Evolutionary conservation across 2,888 invertebrate species (phyloP), one percentile per base, ranked within the genome.

Genomic region (Cylloceria caligata): DNA sequence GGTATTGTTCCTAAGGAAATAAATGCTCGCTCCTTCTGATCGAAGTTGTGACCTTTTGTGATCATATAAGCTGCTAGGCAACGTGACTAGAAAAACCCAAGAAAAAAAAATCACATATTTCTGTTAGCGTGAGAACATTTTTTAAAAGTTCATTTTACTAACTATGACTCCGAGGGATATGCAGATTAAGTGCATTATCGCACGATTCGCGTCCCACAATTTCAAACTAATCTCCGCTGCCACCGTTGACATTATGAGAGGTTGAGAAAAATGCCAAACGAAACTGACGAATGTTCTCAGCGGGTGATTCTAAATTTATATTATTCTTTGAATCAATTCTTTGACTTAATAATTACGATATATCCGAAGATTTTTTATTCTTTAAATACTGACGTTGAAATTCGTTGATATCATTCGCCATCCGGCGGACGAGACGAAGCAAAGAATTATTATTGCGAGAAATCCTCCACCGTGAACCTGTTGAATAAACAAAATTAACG

Each of bases 181-280:
- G 77, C 83, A 83, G 93, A 92, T 82, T 91, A 86, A 57, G 94
- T 91, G 9, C 94, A 87, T n/a, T 95, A 95, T 86, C 94, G 93
- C 77, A 93, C 94, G 89, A 94, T 83, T 90, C 89, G 19, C 91
- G 90, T 85, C 94, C 93, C 64, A 94, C 88, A 62, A 92, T 16
- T 88, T 88, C 72, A 95, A 94, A 90, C 95, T 93, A 74, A 96
- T 94, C 92, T 96, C 96, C 85, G 96, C 94, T 30, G 96, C 96
- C 88, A 96, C 96, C 68, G 96, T 93, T 39, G 95, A 95, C 92
- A 96, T 96, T 36, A 96, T 94, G 80, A 96, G 94, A 3, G 96
- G 96, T 89, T 96, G 95, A 85, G 96, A 94, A 81, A 96, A 93
- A 87, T 94, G 94, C 96, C 96, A 96, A 67, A 96, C 84, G 49